Evolutionary conservation across 2,797 vertebrate genomes (phyloP).

Genomic region (Dermochelys coriacea): DNA sequence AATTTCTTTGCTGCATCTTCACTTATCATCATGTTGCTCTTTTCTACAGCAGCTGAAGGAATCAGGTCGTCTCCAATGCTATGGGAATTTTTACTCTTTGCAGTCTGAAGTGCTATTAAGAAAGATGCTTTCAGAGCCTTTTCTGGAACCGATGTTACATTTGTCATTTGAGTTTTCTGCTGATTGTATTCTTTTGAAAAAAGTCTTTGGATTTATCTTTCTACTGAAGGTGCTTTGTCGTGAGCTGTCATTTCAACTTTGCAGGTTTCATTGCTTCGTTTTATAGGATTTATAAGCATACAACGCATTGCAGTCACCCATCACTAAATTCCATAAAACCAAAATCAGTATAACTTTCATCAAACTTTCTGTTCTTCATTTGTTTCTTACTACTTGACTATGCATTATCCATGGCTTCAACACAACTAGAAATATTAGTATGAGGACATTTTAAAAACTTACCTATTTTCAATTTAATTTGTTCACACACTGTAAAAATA

Average conservation of each 20-base stretch:
- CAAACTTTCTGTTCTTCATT: neutral
- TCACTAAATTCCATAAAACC: neutral
- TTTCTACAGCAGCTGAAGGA: neutral
- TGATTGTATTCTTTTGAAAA: neutral
- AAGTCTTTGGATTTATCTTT: neutral
- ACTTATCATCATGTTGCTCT: neutral
- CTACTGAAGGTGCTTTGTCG: neutral
- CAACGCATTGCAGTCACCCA: neutral
- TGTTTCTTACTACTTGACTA: neutral
- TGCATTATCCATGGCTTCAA: neutral
- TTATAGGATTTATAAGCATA: neutral
- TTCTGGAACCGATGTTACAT: neutral
- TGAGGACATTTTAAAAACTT: neutral
- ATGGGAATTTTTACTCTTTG: neutral
- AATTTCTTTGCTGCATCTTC: neutral
- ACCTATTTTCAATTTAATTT: neutral
- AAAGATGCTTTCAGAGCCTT: neutral
- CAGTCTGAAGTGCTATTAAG: neutral
- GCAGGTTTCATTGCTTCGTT: neutral
- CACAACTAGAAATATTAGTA: neutral
- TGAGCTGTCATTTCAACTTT: neutral
- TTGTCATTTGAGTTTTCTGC: neutral
- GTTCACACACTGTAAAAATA: neutral
- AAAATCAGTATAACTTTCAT: neutral
- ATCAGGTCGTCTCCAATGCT: neutral